Base-by-base conservation (phyloP, 2,113 vertebrate genomes). In the Scortum barcoo region DNA sequence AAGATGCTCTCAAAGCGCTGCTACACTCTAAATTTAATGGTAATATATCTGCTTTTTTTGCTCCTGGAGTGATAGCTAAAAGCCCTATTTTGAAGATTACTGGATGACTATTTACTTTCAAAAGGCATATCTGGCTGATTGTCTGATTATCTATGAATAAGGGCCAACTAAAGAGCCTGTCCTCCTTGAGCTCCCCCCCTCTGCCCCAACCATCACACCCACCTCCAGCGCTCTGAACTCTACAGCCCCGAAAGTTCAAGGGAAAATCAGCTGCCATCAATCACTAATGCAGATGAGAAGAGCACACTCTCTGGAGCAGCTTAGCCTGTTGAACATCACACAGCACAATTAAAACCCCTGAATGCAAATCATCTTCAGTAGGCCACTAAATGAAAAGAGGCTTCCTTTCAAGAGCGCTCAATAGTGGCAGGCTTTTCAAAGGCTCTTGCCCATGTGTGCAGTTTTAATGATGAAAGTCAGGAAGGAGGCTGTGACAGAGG, bases 251-350 rank as follows among this genome's bases (percentile, higher is more conserved):
- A 53, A 72, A 91, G 88, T 91, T 94, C 91, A 93, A 93, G 89
- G 86, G 89, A 85, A 88, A 92, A 93, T 91, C 76, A 86, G 74
- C 79, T 50, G 17, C 83, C 78, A 93, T 91, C 89, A 89, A 90
- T 92, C 89, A 88, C 68, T 78, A 58, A 89, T 87, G 92, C 88
- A 92, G 88, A 93, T 93, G 88, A 92, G 83, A 71, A 48, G 70
- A 77, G 76, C 71, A 11, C 69, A 73, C 81, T 85, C 82, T 78
- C 68, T 84, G 63, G 60, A 88, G 89, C 89, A 86, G 91, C 86
- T 92, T 78, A 78, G 82, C 87, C 90, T 90, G 91, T 91, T 87
- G 88, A 88, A 92, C 88, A 91, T 92, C 91, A 93, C 89, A 90
- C 72, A 13, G 72, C 85, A 85, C 81, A 89, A 92, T 91, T 90